Conservation (phyloP, 2,888 invertebrate genomes). For the Ceratothoa steindachneri region DNA sequence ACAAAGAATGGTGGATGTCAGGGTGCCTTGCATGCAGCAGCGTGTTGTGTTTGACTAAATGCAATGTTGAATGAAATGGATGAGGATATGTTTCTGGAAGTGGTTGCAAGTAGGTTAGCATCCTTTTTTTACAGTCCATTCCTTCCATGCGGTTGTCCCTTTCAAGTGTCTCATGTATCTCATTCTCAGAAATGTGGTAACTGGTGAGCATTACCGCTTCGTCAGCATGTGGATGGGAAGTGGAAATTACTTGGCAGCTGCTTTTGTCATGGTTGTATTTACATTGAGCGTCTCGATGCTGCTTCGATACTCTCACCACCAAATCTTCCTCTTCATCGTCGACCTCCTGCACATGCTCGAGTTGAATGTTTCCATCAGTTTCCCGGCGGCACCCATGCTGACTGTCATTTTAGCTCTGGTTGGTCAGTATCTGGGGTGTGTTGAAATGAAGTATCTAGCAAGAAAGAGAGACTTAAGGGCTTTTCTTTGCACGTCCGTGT, state of each 20-base stretch:
- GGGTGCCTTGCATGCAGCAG: too few species aligned
- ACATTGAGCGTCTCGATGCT: constrained; percentile 61
- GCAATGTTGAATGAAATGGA: too few species aligned
- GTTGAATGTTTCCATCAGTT: constrained; percentile 87
- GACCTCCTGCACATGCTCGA: constrained; percentile 97
- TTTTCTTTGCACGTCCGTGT: background rate
- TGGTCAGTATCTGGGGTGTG: constrained; percentile 75
- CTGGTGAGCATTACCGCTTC: constrained; percentile 96
- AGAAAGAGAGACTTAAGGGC: background rate
- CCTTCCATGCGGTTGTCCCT: too few species aligned
- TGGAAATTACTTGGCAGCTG: constrained; percentile 89
- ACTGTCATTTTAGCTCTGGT: constrained; percentile 97
- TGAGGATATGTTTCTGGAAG: too few species aligned
- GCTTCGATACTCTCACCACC: constrained; percentile 91
- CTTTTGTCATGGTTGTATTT: constrained; percentile 96
- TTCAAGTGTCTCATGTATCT: too few species aligned
- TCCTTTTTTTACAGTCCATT: too few species aligned
- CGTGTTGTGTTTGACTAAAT: too few species aligned
- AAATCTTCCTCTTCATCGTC: constrained; percentile 98
- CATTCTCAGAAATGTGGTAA: constrained; percentile 88
- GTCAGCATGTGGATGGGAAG: constrained; percentile 95
- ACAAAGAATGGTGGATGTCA: too few species aligned
- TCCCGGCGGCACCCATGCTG: constrained; percentile 92
- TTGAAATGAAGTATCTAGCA: too few species aligned
- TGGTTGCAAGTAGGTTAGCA: too few species aligned